Conservation (phyloP, 2,888 invertebrate species). For the Tipula helvola region DNA sequence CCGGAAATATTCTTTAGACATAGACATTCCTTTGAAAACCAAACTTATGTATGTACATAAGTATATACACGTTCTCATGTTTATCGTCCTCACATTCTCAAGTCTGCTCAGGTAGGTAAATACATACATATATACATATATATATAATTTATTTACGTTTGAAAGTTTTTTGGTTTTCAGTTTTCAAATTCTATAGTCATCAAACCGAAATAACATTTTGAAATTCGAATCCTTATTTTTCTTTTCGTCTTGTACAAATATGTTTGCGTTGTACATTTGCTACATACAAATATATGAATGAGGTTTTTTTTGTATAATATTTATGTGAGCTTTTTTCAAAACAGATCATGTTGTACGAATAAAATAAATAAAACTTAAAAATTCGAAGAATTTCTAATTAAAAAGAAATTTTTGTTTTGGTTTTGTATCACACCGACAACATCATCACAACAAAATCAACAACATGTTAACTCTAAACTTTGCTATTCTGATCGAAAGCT, state of each 20-base stretch:
- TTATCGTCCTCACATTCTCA: background rate
- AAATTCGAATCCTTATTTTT: background rate
- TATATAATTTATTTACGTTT: background rate
- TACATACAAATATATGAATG: too few relatives aligned
- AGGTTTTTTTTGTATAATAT: too few relatives aligned
- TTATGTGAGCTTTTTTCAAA: background rate
- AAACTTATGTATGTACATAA: background rate
- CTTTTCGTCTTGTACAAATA: background rate
- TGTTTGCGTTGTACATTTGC: background rate
- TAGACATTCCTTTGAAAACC: background rate
- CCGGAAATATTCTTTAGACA: background rate
- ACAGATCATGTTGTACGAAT: background rate
- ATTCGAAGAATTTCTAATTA: background rate
- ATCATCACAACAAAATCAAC: background rate
- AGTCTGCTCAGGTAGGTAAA: background rate
- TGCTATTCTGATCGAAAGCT: too few relatives aligned
- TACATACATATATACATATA: background rate
- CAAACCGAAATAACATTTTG: background rate
- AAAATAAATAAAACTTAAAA: background rate
- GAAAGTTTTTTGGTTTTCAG: background rate
- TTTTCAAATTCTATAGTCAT: background rate
- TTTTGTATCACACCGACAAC: background rate
- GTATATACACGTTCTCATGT: background rate
- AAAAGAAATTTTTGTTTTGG: background rate
- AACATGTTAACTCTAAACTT: background rate